These are phyloP conservation scores for Rotaria macrura DNA, from an alignment of 2,888 invertebrate species.

Conservation along the genomic window DNA sequence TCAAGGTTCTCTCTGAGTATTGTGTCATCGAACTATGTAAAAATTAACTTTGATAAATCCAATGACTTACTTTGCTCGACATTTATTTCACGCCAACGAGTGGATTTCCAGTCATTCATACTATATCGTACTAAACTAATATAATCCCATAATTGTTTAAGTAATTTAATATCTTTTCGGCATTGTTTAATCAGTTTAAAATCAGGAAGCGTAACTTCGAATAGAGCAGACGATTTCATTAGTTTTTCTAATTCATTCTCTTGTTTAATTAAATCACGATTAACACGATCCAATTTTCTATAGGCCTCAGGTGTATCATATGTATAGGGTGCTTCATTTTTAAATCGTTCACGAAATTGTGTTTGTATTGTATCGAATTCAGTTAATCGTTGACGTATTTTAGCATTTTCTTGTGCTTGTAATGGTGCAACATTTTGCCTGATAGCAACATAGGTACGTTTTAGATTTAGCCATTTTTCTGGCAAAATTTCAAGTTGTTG, in stretches of 20 bases:
- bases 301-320: constrained; percentile 48
- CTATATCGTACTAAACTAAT: constrained; percentile 75
- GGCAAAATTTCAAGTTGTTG: constrained; percentile 70
- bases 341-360: constrained; percentile 77
- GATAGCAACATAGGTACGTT: constrained; percentile 75
- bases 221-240: constrained; percentile 76
- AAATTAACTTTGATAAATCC: too few species aligned
- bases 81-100: constrained; percentile 88
- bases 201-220: constrained; percentile 86
- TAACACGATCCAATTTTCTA: constrained; percentile 55
- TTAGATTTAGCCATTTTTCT: constrained; percentile 86
- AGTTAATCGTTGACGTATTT: constrained; percentile 72
- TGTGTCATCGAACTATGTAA: too few species aligned
- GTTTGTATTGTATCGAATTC: constrained; percentile 70
- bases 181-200: constrained; percentile 83
- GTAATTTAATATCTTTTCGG: constrained; percentile 66
- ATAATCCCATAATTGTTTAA: constrained; percentile 86
- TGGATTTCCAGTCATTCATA: constrained; percentile 91
- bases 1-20: too few species aligned
- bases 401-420: constrained; percentile 82
- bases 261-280: constrained; percentile 65
- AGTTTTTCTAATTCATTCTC: constrained; percentile 76
- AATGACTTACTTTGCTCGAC: constrained; percentile 60
- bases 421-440: constrained; percentile 88
- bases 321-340: constrained; percentile 51